Conservation (phyloP, 2,888 invertebrate species). For the Exephanes ischioxanthus region DNA sequence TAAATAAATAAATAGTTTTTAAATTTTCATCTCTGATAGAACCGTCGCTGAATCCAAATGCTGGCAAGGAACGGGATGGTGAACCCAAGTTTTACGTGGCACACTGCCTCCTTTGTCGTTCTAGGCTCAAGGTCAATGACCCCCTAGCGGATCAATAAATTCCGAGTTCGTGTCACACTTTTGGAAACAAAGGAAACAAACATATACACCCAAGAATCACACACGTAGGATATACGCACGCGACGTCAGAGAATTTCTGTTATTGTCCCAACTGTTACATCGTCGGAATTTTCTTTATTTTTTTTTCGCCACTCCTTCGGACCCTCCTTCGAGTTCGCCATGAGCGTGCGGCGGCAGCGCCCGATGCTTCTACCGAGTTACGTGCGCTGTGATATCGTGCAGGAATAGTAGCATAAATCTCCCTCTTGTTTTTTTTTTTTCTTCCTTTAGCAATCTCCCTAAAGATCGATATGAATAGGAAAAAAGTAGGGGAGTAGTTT, state of each 20-base stretch:
- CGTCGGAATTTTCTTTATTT: not conserved
- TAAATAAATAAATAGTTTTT: not conserved
- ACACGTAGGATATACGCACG: not conserved
- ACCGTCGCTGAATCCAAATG: not conserved
- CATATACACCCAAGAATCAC: not conserved
- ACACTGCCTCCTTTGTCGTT: not conserved
- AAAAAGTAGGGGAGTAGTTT: conserved; percentile 17
- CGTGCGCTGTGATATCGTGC: conserved; percentile 40
- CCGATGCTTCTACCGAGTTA: conserved; percentile 9
- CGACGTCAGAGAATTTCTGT: conserved; percentile 21
- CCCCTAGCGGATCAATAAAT: conserved; percentile 41
- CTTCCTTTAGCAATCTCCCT: not conserved
- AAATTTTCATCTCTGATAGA: not conserved
- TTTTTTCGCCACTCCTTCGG: not conserved
- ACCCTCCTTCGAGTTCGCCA: conserved; percentile 1
- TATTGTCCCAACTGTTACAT: conserved; percentile 1
- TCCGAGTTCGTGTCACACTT: conserved; percentile 28
- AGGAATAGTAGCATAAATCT: conserved; percentile 49
- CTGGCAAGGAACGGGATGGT: not conserved
- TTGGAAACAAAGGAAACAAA: conserved; percentile 33
- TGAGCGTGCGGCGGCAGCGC: not conserved
- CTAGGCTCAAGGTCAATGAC: conserved; percentile 40
- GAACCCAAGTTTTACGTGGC: not conserved
- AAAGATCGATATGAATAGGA: conserved; percentile 50
- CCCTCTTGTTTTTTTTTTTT: conserved; percentile 32